These are phyloP conservation scores for Podocnemis expansa DNA, from an alignment of 2,113 vertebrate species.

Conservation along the genomic window DNA sequence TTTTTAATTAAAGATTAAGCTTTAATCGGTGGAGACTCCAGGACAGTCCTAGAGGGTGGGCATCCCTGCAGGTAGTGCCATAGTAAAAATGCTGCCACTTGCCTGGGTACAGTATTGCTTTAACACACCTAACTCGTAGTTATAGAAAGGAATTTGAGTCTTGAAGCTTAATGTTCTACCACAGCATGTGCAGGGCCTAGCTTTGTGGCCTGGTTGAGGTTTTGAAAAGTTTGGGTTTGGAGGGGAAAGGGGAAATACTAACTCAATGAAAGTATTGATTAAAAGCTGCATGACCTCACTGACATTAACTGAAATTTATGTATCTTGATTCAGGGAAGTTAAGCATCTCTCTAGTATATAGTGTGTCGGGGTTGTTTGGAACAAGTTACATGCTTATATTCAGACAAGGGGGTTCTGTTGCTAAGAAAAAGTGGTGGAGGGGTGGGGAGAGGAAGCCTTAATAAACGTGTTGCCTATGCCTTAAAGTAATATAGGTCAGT, in stretches of 20 bases:
- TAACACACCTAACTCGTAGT: background rate
- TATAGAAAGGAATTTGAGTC: background rate
- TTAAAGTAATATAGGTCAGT: background rate
- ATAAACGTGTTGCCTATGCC: slow-evolving; percentile 18
- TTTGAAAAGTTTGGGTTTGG: background rate
- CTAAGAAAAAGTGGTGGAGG: background rate
- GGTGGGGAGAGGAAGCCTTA: background rate
- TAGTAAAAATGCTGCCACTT: background rate
- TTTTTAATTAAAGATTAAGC: no score
- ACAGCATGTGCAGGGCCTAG: background rate
- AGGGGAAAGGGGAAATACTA: slow-evolving; percentile 17
- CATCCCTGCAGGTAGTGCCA: background rate
- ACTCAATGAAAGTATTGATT: background rate
- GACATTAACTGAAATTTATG: background rate
- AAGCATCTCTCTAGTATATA: background rate
- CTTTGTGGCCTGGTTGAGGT: background rate
- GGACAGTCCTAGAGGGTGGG: no score
- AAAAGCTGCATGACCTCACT: background rate
- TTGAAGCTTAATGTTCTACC: background rate
- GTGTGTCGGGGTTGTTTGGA: background rate
- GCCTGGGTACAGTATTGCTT: background rate
- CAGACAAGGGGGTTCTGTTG: background rate
- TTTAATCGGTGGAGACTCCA: no score
- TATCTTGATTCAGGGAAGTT: background rate
- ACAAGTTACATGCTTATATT: slow-evolving; percentile 10